Conservation (phyloP, 2,888 invertebrate species). For the Hyposoter didymator region DNA sequence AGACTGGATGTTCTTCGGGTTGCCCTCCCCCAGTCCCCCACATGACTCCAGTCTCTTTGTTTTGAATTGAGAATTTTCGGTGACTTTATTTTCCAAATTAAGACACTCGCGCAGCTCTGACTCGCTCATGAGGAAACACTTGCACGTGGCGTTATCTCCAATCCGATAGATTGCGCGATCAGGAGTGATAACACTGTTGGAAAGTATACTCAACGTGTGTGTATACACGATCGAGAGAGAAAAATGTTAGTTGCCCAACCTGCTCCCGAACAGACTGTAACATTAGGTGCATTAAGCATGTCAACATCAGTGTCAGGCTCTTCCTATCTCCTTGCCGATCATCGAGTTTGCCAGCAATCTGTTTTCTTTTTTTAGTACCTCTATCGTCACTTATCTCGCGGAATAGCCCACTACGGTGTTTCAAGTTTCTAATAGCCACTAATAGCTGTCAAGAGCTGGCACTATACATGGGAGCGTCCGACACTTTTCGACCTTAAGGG, state of each 20-base stretch:
- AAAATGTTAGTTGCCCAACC: slow-evolving; percentile 47
- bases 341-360: slow-evolving; percentile 74
- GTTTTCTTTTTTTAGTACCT: slow-evolving; percentile 62
- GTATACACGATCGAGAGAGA: neutral
- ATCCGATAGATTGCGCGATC: slow-evolving; percentile 37
- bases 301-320: slow-evolving; percentile 73
- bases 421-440: slow-evolving; percentile 72
- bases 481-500: slow-evolving; percentile 44
- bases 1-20: slow-evolving; percentile 73
- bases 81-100: neutral
- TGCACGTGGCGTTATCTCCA: slow-evolving; percentile 4
- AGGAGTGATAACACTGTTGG: slow-evolving; percentile 12
- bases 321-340: slow-evolving; percentile 72
- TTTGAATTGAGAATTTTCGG: slow-evolving; percentile 7
- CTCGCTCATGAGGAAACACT: neutral
- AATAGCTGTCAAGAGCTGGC: slow-evolving; percentile 75
- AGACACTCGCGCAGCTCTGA: neutral
- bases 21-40: slow-evolving; percentile 1
- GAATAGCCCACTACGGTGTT: slow-evolving; percentile 38
- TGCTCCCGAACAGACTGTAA: slow-evolving; percentile 58
- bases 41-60: slow-evolving; percentile 14
- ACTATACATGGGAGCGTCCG: slow-evolving; percentile 68
- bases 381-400: slow-evolving; percentile 34
- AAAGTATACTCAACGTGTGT: neutral
- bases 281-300: slow-evolving; percentile 79